Conservation (phyloP, 1,140 invertebrate genomes). For the Gryon sp. region DNA sequence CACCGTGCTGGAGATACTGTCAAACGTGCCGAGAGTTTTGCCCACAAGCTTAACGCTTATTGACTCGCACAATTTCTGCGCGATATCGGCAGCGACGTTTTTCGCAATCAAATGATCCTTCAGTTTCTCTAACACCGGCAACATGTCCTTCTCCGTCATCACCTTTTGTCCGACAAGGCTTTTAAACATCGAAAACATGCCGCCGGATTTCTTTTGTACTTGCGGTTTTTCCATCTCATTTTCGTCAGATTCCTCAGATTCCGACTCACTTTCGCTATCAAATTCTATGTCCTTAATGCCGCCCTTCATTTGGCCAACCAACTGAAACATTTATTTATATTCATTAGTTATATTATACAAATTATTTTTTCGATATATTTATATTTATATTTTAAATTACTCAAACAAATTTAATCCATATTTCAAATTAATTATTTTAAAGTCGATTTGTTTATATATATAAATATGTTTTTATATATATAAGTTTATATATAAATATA, state of each 20-base stretch:
- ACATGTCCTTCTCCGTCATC: slow-evolving; percentile 87
- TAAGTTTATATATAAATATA: too few species aligned
- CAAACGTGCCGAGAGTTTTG: slow-evolving; percentile 96
- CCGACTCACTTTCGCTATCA: slow-evolving; percentile 79
- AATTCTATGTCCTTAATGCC: slow-evolving; percentile 84
- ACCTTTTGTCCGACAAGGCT: slow-evolving; percentile 92
- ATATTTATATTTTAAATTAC: too few species aligned
- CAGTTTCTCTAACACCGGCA: slow-evolving; percentile 95
- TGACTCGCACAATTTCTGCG: slow-evolving; percentile 96
- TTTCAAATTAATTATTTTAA: too few species aligned
- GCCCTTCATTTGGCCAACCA: slow-evolving; percentile 91
- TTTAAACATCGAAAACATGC: slow-evolving; percentile 90
- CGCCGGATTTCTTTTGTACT: slow-evolving; percentile 79
- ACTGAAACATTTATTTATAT: slow-evolving; percentile 78
- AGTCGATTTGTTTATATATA: too few species aligned
- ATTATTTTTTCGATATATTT: slow-evolving; percentile 5
- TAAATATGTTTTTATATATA: too few species aligned
- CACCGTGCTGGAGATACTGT: slow-evolving; percentile 91
- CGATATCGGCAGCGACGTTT: slow-evolving; percentile 98
- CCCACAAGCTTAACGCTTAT: slow-evolving; percentile 96
- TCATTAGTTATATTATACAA: not conserved
- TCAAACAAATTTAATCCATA: too few species aligned
- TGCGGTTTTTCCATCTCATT: slow-evolving; percentile 70
- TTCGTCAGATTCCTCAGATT: slow-evolving; percentile 71
- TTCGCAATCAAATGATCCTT: slow-evolving; percentile 97